Evolutionary conservation across 2,113 vertebrate species (phyloP), one percentile per base, ranked within the genome.

Genomic region (Prochilodus magdalenae): DNA sequence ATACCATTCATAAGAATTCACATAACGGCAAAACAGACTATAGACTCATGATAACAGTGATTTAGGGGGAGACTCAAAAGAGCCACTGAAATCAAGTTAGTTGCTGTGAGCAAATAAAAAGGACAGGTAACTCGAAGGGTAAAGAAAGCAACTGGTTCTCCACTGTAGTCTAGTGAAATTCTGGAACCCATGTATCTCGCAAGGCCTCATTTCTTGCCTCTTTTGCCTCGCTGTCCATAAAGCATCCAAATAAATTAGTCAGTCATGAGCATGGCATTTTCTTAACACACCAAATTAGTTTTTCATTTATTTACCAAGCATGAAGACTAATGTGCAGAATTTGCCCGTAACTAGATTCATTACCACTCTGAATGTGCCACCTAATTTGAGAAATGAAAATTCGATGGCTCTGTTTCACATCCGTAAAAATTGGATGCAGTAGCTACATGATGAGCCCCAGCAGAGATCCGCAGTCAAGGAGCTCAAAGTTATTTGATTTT

Each of bases 401-500:
- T 29, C 55, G 75, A 27, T 79, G 40, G 55, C 47, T 75, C 20
- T 44, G 26, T 81, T 77, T 75, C 63, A 55, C 51, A 72, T 75
- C 24, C 49, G 14, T 75, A 60, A 79, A 82, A 84, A 80, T 82
- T 67, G 63, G 26, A 81, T 76, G 60, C 36, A 78, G 76, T 75
- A 65, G 70, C 47, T 79, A 33, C 51, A 33, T 81, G 80, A 75
- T 79, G 62, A 77, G 70, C 55, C 36, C 29, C 27, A 12, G 24
- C 74, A 66, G 73, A 82, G 65, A 69, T n/a, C 4, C 62, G 13
- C 76, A 79, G 80, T 82, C 69, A 73, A 67, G 40, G 70, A 69
- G 69, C 70, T 82, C 51, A 29, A 76, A 73, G 74, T 82, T 40
- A 79, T 84, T 82, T 67, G 29, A 86, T 84, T 84, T 66, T 66